Conservation (phyloP, 2,888 invertebrate species). For the Petrolisthes cinctipes region DNA sequence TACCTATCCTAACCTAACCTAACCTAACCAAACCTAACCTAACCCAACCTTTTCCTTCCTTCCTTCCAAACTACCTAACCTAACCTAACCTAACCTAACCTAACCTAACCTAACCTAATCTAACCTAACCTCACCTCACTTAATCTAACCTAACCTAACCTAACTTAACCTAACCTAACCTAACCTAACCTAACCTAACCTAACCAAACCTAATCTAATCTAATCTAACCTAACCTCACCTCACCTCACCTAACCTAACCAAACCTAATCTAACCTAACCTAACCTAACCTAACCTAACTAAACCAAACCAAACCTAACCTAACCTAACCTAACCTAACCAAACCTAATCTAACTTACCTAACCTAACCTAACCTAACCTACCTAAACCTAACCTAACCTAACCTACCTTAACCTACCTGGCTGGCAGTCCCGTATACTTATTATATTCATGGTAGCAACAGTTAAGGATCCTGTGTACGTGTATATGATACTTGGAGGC, state of each 20-base stretch:
- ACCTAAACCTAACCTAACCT: not conserved
- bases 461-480: not conserved
- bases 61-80: too few species aligned
- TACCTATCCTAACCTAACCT: too few species aligned
- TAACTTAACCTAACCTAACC: not conserved
- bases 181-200: not conserved
- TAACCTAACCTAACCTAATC: not conserved
- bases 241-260: not conserved
- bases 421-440: too few species aligned
- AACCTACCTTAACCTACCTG: not conserved
- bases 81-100: too few species aligned
- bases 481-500: not conserved
- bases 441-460: too few species aligned
- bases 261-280: not conserved
- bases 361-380: too few species aligned
- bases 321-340: not conserved
- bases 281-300: too few species aligned
- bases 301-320: not conserved
- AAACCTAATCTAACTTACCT: not conserved
- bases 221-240: not conserved
- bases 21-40: too few species aligned
- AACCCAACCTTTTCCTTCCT: too few species aligned
- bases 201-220: not conserved
- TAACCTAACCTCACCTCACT: not conserved
- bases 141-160: not conserved